Evolutionary conservation across 2,888 invertebrate genomes (phyloP), one percentile per base, ranked within the genome.

Genomic region (Piscicola geometra): DNA sequence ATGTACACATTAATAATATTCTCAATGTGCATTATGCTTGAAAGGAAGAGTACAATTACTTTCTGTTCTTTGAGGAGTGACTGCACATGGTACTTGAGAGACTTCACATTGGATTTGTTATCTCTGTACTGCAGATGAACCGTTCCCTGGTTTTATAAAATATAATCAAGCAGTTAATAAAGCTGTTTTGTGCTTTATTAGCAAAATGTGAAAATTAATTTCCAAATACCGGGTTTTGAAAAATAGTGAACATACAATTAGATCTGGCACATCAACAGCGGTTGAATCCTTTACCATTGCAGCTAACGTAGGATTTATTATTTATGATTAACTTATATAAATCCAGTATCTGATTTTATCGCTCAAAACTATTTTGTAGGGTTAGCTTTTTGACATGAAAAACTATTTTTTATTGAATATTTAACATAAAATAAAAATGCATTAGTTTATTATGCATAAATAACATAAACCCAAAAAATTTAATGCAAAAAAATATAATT

Each of bases 91-190:
- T 69, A 68, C 18, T 47, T 56, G 50, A 79, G 71, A 12, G 74
- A 76, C 12, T 68, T 47, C 33, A 75, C n/a, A 47, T 73, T 33
- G 18, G 78, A 79, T 36, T 76, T 77, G 28, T 77, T 76, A 32
- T 60, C 69, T 21, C 64, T 60, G 33, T 71, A 66, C 56, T 78
- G 77, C 5, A 78, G 78, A 68, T 78, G 80, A 47, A 79, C 75
- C 15, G 79, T 79, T 36, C 78, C 80, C 80, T 80, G 64, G 25
- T 76, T 75, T 67, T 33, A 35, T 33, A 67, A 67, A 32, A n/a
- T 50, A 50, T 15, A 12, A 50, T 50, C 52, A 15, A 15, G 52
- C 12, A 50, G 18, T 15, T 15, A 50, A 15, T 50, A 66, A 28
- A 66, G 25, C 12, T 66, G 18, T 21, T 28, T 21, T 28, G n/a